Evolutionary conservation across 1,140 invertebrate genomes (phyloP).

Genomic region (Diploscapter pachys): DNA sequence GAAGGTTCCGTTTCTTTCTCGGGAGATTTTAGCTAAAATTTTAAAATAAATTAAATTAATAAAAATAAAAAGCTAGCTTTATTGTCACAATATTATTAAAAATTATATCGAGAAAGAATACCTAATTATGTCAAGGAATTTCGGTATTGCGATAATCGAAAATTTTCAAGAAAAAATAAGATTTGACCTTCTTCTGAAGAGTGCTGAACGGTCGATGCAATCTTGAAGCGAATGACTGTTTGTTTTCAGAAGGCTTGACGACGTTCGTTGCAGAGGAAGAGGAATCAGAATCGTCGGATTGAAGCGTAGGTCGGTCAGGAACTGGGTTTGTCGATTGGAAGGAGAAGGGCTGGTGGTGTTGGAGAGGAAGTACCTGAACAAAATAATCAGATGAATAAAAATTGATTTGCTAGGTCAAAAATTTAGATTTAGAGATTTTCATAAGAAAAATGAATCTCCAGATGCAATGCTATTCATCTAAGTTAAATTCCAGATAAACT

Average conservation of each 20-base stretch:
- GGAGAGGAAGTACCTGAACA: conserved; percentile 33
- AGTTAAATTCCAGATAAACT: background rate
- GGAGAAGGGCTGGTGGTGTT: conserved; percentile 57
- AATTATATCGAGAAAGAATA: too few species aligned
- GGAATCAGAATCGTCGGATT: conserved; percentile 16
- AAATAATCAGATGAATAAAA: background rate
- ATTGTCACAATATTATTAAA: background rate
- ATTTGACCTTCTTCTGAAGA: conserved; percentile 21
- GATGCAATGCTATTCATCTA: background rate
- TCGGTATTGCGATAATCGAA: too few species aligned
- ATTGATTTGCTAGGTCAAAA: background rate
- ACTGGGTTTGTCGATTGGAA: conserved; percentile 34
- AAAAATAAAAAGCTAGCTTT: background rate
- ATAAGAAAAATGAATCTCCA: background rate
- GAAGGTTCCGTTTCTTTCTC: conserved; percentile 17
- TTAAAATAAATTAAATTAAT: background rate
- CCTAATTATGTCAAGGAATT: too few species aligned
- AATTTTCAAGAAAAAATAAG: background rate
- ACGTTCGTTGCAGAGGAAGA: conserved; percentile 6
- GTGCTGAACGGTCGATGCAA: conserved; percentile 14
- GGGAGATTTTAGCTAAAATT: background rate
- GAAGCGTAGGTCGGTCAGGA: conserved; percentile 4
- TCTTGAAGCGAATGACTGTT: background rate
- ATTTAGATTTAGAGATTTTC: background rate
- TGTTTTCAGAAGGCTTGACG: background rate